Conservation (phyloP, 2,888 invertebrate genomes). For the Caenorhabditis becei region DNA sequence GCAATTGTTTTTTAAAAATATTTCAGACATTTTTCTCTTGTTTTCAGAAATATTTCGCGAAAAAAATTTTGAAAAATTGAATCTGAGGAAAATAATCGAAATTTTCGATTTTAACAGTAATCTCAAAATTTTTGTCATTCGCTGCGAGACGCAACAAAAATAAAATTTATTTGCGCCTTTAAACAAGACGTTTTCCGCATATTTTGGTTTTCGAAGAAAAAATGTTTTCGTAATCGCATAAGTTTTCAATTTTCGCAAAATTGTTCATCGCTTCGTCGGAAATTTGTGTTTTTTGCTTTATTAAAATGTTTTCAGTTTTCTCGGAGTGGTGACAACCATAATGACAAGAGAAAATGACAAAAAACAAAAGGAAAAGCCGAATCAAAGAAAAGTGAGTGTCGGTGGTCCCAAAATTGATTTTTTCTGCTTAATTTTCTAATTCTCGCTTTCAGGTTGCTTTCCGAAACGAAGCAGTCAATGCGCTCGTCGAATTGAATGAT, state of each 20-base stretch:
- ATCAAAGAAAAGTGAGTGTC: constrained; percentile 47
- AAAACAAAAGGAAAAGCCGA: constrained; percentile 50
- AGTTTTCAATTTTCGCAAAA: not conserved
- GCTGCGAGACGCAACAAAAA: not conserved
- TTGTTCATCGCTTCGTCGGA: not conserved
- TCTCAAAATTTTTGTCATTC: not conserved
- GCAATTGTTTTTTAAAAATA: constrained; percentile 4
- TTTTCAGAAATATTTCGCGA: not conserved
- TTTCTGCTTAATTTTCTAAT: not conserved
- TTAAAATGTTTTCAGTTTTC: constrained; percentile 1
- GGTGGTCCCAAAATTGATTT: constrained; percentile 5
- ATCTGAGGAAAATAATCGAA: no score
- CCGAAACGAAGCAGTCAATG: constrained; percentile 61
- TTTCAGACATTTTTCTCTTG: not conserved
- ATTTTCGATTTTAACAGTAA: not conserved
- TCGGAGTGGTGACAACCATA: not conserved
- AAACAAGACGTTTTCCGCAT: no score
- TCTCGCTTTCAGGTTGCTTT: constrained; percentile 48
- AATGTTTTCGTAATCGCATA: not conserved
- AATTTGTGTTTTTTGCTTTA: constrained; percentile 5
- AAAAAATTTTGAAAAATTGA: not conserved
- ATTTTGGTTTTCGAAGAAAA: no score
- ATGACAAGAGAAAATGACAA: constrained; percentile 43
- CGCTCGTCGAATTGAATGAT: constrained; percentile 17
- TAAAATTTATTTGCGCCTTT: not conserved